A percentile compares a stretch with the other conserved stretches of the same genome.
Evolutionary conservation across 2,113 vertebrate genomes (phyloP).

Genomic region (Salvelinus alpinus): DNA sequence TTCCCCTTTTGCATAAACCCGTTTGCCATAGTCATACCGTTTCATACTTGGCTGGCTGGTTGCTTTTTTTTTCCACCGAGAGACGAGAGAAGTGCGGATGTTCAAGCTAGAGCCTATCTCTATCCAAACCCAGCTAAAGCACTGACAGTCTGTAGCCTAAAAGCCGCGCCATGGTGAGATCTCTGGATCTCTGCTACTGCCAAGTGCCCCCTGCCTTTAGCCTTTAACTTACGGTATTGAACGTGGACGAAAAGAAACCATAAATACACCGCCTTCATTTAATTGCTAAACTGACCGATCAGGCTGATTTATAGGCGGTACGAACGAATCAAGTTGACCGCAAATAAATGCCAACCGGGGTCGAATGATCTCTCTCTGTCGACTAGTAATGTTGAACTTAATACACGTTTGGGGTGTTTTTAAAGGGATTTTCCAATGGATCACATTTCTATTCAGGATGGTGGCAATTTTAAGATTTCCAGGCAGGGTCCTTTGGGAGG

Average conservation of each 20-base stretch:
- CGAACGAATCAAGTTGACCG: slow-evolving; percentile 38
- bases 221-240: background rate
- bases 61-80: too few relatives aligned
- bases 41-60: background rate
- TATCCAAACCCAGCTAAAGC: background rate
- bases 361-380: background rate
- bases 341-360: slow-evolving; percentile 23
- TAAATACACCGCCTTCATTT: slow-evolving; percentile 27
- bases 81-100: background rate
- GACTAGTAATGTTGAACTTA: background rate
- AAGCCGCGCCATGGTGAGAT: background rate
- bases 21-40: slow-evolving; percentile 20
- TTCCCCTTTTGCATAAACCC: slow-evolving; percentile 23
- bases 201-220: background rate
- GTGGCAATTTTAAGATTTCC: background rate
- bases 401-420: background rate
- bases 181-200: background rate
- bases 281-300: slow-evolving; percentile 24
- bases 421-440: background rate
- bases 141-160: background rate
- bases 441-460: background rate
- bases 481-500: background rate
- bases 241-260: background rate
- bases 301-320: slow-evolving; percentile 39
- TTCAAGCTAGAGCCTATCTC: background rate